Conservation (phyloP, 2,888 invertebrate species). For the Drosophila anomelani region DNA sequence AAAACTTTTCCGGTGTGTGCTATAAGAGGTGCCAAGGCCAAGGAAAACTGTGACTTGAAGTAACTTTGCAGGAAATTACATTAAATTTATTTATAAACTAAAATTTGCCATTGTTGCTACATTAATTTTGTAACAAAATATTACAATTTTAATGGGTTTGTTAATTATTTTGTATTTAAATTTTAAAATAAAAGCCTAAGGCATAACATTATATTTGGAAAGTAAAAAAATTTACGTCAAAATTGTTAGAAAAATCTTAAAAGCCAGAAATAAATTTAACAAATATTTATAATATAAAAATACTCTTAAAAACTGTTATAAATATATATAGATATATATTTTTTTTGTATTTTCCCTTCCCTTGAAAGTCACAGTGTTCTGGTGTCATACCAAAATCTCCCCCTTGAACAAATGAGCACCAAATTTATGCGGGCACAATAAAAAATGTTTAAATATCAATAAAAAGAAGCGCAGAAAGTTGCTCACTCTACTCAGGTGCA, state of each 20-base stretch:
- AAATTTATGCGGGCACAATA: slow-evolving; percentile 69
- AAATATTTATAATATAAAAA: neutral
- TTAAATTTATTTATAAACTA: neutral
- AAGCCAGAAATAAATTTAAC: neutral
- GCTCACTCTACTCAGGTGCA: slow-evolving; percentile 33
- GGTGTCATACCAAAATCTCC: neutral
- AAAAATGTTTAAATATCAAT: slow-evolving; percentile 76
- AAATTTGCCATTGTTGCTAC: neutral
- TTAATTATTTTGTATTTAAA: neutral
- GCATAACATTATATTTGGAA: neutral
- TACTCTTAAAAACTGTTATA: rapidly evolving
- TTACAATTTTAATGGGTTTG: neutral
- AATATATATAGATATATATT: neutral
- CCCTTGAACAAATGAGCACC: slow-evolving; percentile 55
- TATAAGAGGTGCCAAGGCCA: slow-evolving; percentile 8
- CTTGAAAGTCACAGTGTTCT: neutral
- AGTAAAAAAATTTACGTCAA: neutral
- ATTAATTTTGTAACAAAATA: neutral
- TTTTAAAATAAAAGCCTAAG: neutral
- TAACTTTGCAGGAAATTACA: neutral
- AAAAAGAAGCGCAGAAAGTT: slow-evolving; percentile 59
- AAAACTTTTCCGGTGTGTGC: slow-evolving; percentile 44
- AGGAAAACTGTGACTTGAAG: neutral
- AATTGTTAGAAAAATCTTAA: neutral
- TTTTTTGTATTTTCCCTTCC: too few relatives aligned